Conservation (phyloP, 1,140 invertebrate species). For the Paramacrobiotus metropolitanus region DNA sequence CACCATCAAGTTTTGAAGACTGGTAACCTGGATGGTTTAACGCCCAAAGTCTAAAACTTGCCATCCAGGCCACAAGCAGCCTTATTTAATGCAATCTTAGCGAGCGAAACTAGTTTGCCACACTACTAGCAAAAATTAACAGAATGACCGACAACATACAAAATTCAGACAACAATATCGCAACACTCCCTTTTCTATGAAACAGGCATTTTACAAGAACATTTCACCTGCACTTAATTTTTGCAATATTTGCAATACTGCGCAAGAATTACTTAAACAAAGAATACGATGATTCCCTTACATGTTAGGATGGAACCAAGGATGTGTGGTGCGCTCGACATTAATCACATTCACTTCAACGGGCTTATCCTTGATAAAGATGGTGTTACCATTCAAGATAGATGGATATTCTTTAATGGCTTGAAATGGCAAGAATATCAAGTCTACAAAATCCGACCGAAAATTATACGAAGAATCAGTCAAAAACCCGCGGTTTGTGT, state of each 20-base stretch:
- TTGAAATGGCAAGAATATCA: slow-evolving; percentile 1
- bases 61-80: too few relatives aligned
- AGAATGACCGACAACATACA: too few relatives aligned
- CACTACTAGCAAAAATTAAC: too few relatives aligned
- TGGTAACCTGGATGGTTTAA: neutral
- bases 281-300: neutral
- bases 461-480: neutral
- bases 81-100: too few relatives aligned
- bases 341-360: neutral
- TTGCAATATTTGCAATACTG: neutral
- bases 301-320: slow-evolving; percentile 5
- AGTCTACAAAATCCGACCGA: neutral
- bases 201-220: neutral
- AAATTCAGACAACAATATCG: too few relatives aligned
- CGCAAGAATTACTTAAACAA: neutral
- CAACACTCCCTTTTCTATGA: too few relatives aligned
- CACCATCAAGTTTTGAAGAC: too few relatives aligned
- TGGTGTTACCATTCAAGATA: neutral
- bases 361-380: neutral
- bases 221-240: neutral
- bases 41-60: too few relatives aligned
- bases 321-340: neutral
- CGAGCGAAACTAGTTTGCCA: too few relatives aligned
- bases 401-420: neutral
- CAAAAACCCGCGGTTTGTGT: too few relatives aligned